Base-by-base conservation (phyloP, 2,888 invertebrate genomes). In the Vesta saturnalis region DNA sequence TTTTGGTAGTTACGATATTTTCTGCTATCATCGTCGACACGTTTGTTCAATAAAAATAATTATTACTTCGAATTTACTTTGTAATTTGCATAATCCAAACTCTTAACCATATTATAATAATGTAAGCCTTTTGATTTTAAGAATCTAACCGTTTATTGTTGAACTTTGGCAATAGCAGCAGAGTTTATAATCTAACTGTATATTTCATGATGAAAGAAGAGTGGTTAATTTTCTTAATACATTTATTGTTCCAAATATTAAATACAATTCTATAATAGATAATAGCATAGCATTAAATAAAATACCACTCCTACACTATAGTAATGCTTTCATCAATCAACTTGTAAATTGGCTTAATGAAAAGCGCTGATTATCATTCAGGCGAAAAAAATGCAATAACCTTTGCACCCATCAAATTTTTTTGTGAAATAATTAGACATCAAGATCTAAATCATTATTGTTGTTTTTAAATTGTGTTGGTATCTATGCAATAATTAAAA, bases 271-370 rank as follows among this genome's bases (percentile, higher is more conserved):
- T 16, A 47, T 47, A 47, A 47, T 52, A 49, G 18, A 39, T 39
- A 39, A 39, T 39, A 23, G 8, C 23, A 23, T n/a, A n/a, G n/a
- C n/a, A n/a, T n/a, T 30, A 43, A 43, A 58, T 58, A 18, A 58
- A 58, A 35, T 35, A 39, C 58, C 58, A 58, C 58, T 58, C 58
- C 58, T 18, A 39, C 39, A 58, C 35, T 8, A 43, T 43, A 8
- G 22, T 35, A 58, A 58, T 58, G 18, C 47, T n/a, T 56, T 23
- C 22, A 60, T 60, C 59, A 60, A 60, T 60, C 59, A 47, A 23
- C 47, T 15, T 46, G 18, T 60, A 60, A 60, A 60, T 60, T 60
- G 59, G 19, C 59, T 60, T 47, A 60, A 60, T 60, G 59, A 47
- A 60, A 46, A 60, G 14, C 47, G 46, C 47, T 60, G 59, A 46